Base-by-base conservation (phyloP, 2,797 vertebrate genomes). In the Tapera naevia region DNA sequence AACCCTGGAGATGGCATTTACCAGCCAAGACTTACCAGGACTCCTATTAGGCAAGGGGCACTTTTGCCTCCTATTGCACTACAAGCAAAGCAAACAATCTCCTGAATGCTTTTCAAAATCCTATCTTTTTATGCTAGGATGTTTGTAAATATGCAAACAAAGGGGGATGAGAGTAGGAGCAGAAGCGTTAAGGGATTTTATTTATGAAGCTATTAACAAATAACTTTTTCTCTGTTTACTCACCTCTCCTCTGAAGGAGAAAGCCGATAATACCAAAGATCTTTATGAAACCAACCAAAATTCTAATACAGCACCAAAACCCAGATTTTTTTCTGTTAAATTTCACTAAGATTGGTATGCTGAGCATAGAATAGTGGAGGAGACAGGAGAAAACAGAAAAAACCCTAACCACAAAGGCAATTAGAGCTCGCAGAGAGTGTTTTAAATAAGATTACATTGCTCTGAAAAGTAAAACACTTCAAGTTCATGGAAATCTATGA, bases 81-180 rank as follows among this genome's bases (percentile, higher is more conserved):
- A 32, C 60, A 60, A 93, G 64, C 35, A 85, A 64, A 65, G 45
- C 84, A 88, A 93, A 81, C 73, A 93, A 24, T 86, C 39, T 82
- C 60, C 60, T 61, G 53, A 85, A 78, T 61, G 60, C 89, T 91
- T 92, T 78, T 80, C 74, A 78, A 95, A 91, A 84, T 86, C 71
- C 80, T 66, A 10, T 79, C 50, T 86, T 93, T 71, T 88, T 53
- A 54, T 88, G 78, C 66, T 46, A 50, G 50, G 39, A 51, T 88
- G 73, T 82, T 86, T 65, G 80, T 86, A 92, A 96, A 87, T 76
- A 93, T 48, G 91, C 91, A 94, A 70, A 91, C 87, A 93, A 79
- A 93, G 41, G 76, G 32, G 41, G 19, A 71, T 91, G 60, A 67
- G 75, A 61, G 10, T 56, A 88, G 70, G 37, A 89, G 51, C 45